phyloP scores from a whole-genome alignment of 2,888 invertebrate species.

The Mythimna ferrago region DNA sequence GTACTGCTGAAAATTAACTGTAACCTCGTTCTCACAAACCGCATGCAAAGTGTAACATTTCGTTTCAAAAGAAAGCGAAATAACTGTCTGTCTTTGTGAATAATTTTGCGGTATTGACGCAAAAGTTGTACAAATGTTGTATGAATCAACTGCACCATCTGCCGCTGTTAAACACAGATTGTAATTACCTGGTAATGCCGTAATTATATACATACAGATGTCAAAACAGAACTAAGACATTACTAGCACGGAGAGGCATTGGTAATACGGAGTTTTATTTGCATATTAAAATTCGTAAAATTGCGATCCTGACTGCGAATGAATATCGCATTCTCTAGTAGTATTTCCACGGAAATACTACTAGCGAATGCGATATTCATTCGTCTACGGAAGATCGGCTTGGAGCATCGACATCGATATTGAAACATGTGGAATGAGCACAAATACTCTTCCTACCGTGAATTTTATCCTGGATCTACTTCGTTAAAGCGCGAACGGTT shows the following conservation, averaged over 20 bases:
- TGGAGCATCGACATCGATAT: conserved; percentile 15
- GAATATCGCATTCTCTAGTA: conserved; percentile 10
- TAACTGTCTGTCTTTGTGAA: conserved; percentile 23
- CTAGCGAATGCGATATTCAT: no score
- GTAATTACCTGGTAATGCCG: conserved; percentile 61
- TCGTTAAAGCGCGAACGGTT: conserved; percentile 74
- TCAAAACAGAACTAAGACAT: conserved; percentile 36
- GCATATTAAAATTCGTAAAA: conserved; percentile 19
- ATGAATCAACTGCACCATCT: conserved; percentile 70
- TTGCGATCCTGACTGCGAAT: not conserved
- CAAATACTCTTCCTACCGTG: conserved; percentile 52
- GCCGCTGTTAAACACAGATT: conserved; percentile 66
- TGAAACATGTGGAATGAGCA: conserved; percentile 16
- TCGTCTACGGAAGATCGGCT: conserved; percentile 2
- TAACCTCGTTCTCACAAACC: not conserved
- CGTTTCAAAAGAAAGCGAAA: conserved; percentile 25
- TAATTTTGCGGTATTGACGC: conserved; percentile 63
- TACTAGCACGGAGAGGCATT: conserved; percentile 1
- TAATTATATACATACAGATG: conserved; percentile 37
- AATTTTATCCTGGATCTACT: conserved; percentile 53
- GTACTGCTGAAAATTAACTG: not conserved
- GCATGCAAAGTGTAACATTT: conserved; percentile 9
- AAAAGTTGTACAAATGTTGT: conserved; percentile 69
- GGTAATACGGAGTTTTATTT: conserved; percentile 10
- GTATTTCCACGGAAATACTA: not conserved